Conservation (phyloP, 2,113 vertebrate species). For the Sander vitreus region DNA sequence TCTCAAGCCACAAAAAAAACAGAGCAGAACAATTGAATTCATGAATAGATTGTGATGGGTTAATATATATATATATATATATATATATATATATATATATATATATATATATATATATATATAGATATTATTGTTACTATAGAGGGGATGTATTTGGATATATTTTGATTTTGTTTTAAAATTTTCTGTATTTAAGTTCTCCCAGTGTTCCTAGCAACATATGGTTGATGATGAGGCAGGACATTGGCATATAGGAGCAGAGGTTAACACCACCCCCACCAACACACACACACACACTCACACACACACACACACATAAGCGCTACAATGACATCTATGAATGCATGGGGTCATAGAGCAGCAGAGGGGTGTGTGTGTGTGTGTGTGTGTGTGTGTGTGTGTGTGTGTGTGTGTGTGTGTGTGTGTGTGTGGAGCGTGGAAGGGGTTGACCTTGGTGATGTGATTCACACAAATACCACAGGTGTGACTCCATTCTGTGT, state of each 20-base stretch:
- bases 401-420: background rate
- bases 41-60: background rate
- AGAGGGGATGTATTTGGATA: background rate
- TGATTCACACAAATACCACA: constrained; percentile 30
- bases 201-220: constrained; percentile 1
- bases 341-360: constrained; percentile 18
- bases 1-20: background rate
- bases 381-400: background rate
- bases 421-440: background rate
- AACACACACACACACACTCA: background rate
- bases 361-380: background rate
- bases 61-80: no score
- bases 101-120: no score
- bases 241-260: background rate
- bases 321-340: constrained; percentile 16
- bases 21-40: no score
- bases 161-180: background rate
- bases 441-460: constrained; percentile 25
- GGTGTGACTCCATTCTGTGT: constrained; percentile 22
- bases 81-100: no score
- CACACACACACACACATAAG: background rate
- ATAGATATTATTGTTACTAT: no score
- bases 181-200: background rate
- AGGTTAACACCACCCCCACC: background rate
- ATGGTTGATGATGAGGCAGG: constrained; percentile 17